These are phyloP conservation scores for Epinephelus fuscoguttatus DNA, from an alignment of 2,113 vertebrate genomes.

Conservation along the genomic window DNA sequence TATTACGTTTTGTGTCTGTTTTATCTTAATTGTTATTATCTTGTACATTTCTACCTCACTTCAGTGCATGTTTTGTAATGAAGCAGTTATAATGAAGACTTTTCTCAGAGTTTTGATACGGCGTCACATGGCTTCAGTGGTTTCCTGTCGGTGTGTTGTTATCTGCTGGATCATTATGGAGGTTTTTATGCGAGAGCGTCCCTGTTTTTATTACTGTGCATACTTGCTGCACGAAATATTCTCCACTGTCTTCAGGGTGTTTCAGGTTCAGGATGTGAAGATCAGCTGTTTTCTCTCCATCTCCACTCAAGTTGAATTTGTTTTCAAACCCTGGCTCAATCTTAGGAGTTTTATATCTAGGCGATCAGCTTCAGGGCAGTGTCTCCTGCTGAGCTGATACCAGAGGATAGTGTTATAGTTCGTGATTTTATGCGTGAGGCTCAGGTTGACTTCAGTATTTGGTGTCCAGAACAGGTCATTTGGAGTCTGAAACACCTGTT, in stretches of 20 bases:
- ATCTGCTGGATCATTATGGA: background rate
- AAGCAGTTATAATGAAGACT: no score
- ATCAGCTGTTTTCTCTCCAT: conserved; percentile 44
- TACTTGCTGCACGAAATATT: conserved; percentile 74
- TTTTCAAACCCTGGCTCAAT: no score
- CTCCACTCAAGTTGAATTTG: conserved; percentile 66
- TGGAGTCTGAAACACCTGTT: no score
- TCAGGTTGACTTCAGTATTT: no score
- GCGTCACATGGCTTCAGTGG: conserved; percentile 25
- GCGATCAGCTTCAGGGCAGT: no score
- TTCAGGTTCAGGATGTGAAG: conserved; percentile 54
- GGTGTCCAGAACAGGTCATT: no score
- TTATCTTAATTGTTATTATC: background rate
- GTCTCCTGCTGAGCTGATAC: no score
- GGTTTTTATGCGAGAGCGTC: conserved; percentile 62
- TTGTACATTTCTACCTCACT: background rate
- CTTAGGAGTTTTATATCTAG: no score
- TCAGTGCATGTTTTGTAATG: no score
- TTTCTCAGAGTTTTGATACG: no score
- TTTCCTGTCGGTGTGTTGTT: conserved; percentile 23
- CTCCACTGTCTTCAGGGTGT: conserved; percentile 51
- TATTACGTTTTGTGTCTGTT: background rate
- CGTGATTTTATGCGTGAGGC: no score
- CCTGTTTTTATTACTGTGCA: conserved; percentile 64
- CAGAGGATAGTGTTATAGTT: no score